These are phyloP conservation scores for Spodoptera litura DNA, from an alignment of 1,140 invertebrate species.

Conservation along the genomic window DNA sequence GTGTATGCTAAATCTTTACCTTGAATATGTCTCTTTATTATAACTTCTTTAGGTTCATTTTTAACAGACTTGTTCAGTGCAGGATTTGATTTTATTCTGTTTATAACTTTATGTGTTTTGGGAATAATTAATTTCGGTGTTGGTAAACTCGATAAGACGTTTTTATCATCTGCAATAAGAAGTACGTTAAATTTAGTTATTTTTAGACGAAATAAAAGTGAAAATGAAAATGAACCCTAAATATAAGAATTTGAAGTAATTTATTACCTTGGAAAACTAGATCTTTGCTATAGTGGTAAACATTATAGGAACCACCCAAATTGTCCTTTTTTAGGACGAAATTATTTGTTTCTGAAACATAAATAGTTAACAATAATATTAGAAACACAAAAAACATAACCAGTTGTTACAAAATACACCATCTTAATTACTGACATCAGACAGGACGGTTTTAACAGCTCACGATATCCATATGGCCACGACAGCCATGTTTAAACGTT, in stretches of 20 bases:
- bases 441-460: conserved; percentile 21
- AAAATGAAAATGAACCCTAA: too few species aligned
- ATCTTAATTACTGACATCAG: conserved; percentile 58
- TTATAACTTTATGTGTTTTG: conserved; percentile 53
- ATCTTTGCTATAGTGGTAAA: not conserved
- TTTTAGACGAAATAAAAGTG: not conserved
- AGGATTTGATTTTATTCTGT: conserved; percentile 59
- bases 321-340: conserved; percentile 15
- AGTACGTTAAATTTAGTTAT: not conserved
- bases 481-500: conserved; percentile 43
- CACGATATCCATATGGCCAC: conserved; percentile 53
- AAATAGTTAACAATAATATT: conserved; percentile 60
- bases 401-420: conserved; percentile 58
- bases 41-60: conserved; percentile 76
- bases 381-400: conserved; percentile 76
- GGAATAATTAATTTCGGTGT: conserved; percentile 48
- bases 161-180: not conserved
- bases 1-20: conserved; percentile 56
- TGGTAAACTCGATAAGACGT: not conserved
- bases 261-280: conserved; percentile 9
- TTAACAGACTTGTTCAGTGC: conserved; percentile 74
- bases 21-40: conserved; percentile 68
- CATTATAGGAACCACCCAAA: not conserved
- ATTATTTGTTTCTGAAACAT: conserved; percentile 49
- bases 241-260: not conserved